Evolutionary conservation across 1,140 invertebrate species (phyloP).

Genomic region (Drosophila dunni): DNA sequence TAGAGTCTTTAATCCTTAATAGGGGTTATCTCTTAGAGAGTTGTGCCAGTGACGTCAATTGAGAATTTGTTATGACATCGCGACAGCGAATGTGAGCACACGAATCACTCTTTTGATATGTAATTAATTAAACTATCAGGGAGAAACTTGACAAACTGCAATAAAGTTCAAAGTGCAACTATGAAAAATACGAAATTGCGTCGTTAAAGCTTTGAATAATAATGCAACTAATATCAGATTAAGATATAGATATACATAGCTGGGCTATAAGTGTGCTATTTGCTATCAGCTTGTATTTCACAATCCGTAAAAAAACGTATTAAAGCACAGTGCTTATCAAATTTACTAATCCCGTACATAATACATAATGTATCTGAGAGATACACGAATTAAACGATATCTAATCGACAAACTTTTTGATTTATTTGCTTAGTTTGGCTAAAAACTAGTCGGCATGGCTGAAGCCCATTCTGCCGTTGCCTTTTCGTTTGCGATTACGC

Average conservation of each 20-base stretch:
- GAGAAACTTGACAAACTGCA: constrained; percentile 3
- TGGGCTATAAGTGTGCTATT: too few relatives aligned
- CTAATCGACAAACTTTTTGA: constrained; percentile 26
- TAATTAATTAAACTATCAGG: constrained; percentile 25
- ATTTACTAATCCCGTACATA: constrained; percentile 35
- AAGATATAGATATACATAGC: too few relatives aligned
- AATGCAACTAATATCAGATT: too few relatives aligned
- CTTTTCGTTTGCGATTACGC: constrained; percentile 98
- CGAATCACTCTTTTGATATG: neutral
- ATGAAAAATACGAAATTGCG: neutral
- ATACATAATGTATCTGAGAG: constrained; percentile 27
- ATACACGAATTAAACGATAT: constrained; percentile 17
- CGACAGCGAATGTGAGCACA: neutral
- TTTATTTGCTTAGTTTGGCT: constrained; percentile 22
- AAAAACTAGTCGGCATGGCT: constrained; percentile 89
- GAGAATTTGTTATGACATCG: constrained; percentile 62
- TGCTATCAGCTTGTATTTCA: too few relatives aligned
- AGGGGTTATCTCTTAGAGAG: constrained; percentile 58
- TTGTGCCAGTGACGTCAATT: constrained; percentile 63
- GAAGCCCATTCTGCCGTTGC: constrained; percentile 99
- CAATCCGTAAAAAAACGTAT: too few relatives aligned
- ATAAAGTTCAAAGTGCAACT: constrained; percentile 35
- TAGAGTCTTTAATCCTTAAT: neutral
- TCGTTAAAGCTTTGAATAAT: neutral
- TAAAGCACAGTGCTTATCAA: too few relatives aligned